A percentile compares a stretch with the other conserved stretches of the same genome.
Evolutionary conservation across 2,797 vertebrate genomes (phyloP).

Genomic region (Arvicola amphibius): DNA sequence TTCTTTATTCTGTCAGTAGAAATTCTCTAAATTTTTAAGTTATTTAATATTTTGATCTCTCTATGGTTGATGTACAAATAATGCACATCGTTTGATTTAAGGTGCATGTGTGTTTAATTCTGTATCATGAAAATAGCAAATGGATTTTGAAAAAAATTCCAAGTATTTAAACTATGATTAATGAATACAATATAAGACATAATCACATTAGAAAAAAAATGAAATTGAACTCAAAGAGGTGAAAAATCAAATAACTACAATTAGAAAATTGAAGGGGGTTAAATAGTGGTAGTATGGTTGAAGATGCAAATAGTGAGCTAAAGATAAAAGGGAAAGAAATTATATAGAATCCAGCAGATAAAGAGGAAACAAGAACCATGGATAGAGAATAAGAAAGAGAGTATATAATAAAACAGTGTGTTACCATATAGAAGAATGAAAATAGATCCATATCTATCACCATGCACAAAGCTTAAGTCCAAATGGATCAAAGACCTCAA

Average conservation of each 20-base stretch:
- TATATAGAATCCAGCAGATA: neutral
- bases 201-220: constrained; percentile 18
- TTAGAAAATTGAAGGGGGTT: constrained; percentile 39
- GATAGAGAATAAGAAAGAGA: neutral
- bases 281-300: neutral
- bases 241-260: constrained; percentile 37
- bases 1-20: constrained; percentile 3
- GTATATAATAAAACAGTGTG: neutral
- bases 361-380: neutral
- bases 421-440: too few relatives aligned
- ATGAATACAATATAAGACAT: constrained; percentile 38
- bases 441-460: too few relatives aligned
- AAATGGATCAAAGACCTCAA: too few relatives aligned
- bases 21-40: constrained; percentile 40
- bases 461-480: too few relatives aligned
- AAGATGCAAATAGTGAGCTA: constrained; percentile 8
- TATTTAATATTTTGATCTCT: constrained; percentile 28
- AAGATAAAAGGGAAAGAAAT: constrained; percentile 22
- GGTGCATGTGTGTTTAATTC: neutral
- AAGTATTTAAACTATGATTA: constrained; percentile 43
- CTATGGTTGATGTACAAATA: neutral
- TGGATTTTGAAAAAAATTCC: neutral
- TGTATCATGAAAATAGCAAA: constrained; percentile 34
- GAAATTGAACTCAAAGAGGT: constrained; percentile 8
- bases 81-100: neutral